Evolutionary conservation across 2,888 invertebrate genomes (phyloP), one percentile per base, ranked within the genome.

Genomic region (Ornithoptera priamus): DNA sequence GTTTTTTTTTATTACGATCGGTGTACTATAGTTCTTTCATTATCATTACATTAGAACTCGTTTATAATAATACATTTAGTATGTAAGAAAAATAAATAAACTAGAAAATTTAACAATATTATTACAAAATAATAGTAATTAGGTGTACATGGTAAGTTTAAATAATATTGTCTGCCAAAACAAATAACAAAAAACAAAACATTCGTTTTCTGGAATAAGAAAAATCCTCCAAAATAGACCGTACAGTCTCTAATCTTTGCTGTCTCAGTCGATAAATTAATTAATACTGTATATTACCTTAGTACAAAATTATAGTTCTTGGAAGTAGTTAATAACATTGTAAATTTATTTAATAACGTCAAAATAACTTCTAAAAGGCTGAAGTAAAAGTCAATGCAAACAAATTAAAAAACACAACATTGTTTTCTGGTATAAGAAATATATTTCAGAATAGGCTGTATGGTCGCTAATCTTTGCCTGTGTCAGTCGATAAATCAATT

Each of bases 291-390:
- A 12, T 12, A 15, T 4, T 17, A 50, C 50, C 15, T 17, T 50
- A 15, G 12, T 17, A 50, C 12, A 50, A 17, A 17, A 50, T 17
- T 12, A 17, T 50, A 50, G 50, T 39, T 39, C 6, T 39, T 39
- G 12, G 50, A 50, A 12, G 17, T 50, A 15, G 12, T 50, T 17
- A 50, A 30, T 60, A 20, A 56, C 18, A 8, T 56, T 18, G 18
- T 50, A 60, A 39, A 36, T 46, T 39, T 42, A 64, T 72, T 65
- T 65, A 70, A 69, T 67, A 67, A 63, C 62, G 59, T 20, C 57
- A 58, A 15, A 59, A 66, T 36, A n/a, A 61, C 68, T 68, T 71
- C 68, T 68, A 65, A 59, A 53, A 64, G 20, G 58, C 18, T 20
- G 30, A 17, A 67, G 65, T 59, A 57, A 66, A 65, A 65, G 24